Evolutionary conservation across 1,140 invertebrate species (phyloP), one percentile per base, ranked within the genome.

Genomic region (Bombus impatiens): DNA sequence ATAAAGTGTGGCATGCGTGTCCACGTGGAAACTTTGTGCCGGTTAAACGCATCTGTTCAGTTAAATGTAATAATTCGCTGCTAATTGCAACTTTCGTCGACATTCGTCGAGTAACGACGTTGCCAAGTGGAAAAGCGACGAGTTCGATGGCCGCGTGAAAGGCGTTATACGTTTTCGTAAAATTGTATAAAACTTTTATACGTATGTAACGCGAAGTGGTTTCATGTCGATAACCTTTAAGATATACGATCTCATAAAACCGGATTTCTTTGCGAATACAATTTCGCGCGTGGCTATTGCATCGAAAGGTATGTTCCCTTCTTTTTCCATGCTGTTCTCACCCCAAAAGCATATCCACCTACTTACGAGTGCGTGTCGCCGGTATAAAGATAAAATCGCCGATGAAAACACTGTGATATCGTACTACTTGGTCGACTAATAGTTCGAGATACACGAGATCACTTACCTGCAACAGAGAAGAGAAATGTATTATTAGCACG

Each of bases 391-490:
- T 88, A 86, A 88, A 85, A 67, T 78, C 71, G 78, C 44, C 87
- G 84, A 87, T 78, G 86, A 71, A 81, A 67, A 83, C 59, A 37
- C 67, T 53, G 47, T 35, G 82, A 80, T 78, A 88, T 74, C 86
- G 70, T 87, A 89, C 82, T 83, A 87, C 78, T 75, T 78, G 62
- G 72, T 67, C 78, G 47, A 77, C 79, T 83, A 87, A 89, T 85
- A 89, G 68, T 79, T 35, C 78, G 35, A 35, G 68, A 62, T 62
- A 59, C 65, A 42, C 37, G 59, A 53, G 71, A 82, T 68, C 84
- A 91, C 92, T 93, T 93, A 93, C 92, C 92, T 93, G 92, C n/a
- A 93, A 93, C 92, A 93, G 78, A 93, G 76, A 82, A 87, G 37
- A 89, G 71, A 86, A 74, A 87, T 25, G 65, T 84, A 86, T 91